Evolutionary conservation across 2,888 invertebrate species (phyloP), one percentile per base, ranked within the genome.

Genomic region (Orthonevra nobilis): DNA sequence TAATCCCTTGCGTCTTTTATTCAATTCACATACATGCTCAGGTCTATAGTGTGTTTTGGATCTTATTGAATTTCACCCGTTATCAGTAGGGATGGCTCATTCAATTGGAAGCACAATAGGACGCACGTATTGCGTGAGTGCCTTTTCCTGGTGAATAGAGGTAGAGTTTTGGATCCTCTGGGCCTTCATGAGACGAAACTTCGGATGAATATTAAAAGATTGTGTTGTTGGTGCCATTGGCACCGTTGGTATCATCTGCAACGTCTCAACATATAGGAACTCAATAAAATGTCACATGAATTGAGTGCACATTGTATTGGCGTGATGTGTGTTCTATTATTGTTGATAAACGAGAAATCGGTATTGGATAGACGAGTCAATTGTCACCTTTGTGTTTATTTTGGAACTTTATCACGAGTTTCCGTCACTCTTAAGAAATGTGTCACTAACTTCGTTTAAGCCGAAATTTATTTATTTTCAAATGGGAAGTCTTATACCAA

Each of bases 61-160:
- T 68, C 46, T 73, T 79, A 79, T 79, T 79, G 79, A 79, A 79
- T 79, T 79, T 73, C 48, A 61, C 73, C 79, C 79, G 72, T 79
- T 79, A 79, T 79, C 79, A 73, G 73, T 44, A 26, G 73, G 73
- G 61, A 79, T 68, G 79, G 73, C 61, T 79, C 79, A 73, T 79
- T 79, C 32, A 73, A 73, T 79, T 72, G 79, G 66, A 79, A 79
- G 66, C 79, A 79, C 79, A 79, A 79, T 79, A 61, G 73, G 73
- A 73, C 79, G 79, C 79, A 79, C 79, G 79, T 79, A 79, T 73
- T 79, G 79, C 79, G 79, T 79, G 79, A 79, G 73, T 79, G 66
- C 66, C 79, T 73, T 79, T 79, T 79, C 73, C 73, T 79, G 56
- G 48, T 66, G 64, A 48, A 48, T 32, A 3, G 5, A 23, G 23